Conservation (phyloP, 2,888 invertebrate species). For the Meiosimyza decipiens region DNA sequence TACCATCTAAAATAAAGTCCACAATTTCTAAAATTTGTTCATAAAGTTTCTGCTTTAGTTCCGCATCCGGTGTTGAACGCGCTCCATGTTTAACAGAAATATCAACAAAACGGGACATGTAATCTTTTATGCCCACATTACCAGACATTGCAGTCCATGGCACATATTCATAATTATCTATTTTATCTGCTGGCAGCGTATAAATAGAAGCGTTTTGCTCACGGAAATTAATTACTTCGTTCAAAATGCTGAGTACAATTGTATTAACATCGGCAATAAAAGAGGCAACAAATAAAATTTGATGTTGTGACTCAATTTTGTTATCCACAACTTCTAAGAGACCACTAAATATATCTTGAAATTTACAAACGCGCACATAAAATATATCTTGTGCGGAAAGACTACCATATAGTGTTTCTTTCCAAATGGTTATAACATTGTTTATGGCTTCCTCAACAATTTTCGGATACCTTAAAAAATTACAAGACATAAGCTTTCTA, state of each 20-base stretch:
- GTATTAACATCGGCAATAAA: slow-evolving; percentile 71
- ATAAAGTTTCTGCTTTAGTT: slow-evolving; percentile 70
- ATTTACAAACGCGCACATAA: slow-evolving; percentile 76
- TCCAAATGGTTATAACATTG: slow-evolving; percentile 67
- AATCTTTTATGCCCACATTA: slow-evolving; percentile 68
- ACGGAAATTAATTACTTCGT: slow-evolving; percentile 74
- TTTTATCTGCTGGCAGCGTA: slow-evolving; percentile 63
- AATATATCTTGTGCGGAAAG: slow-evolving; percentile 81
- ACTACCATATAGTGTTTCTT: slow-evolving; percentile 66
- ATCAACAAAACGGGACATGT: slow-evolving; percentile 67
- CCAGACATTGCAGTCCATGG: slow-evolving; percentile 82
- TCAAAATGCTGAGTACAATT: slow-evolving; percentile 73
- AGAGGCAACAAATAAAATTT: slow-evolving; percentile 70
- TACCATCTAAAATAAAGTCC: slow-evolving; percentile 79
- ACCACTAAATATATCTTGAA: slow-evolving; percentile 75
- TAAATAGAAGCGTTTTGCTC: slow-evolving; percentile 71
- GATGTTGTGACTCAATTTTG: slow-evolving; percentile 71
- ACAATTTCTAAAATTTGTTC: slow-evolving; percentile 78
- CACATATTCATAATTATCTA: slow-evolving; percentile 71
- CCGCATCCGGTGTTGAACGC: slow-evolving; percentile 63
- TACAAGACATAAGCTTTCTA: neutral
- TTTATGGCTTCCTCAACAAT: slow-evolving; percentile 72
- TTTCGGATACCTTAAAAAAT: slow-evolving; percentile 52
- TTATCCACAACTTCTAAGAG: slow-evolving; percentile 73
- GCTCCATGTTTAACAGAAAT: slow-evolving; percentile 61